A percentile compares a stretch with the other conserved stretches of the same genome.
Evolutionary conservation across 2,113 vertebrate species (phyloP).

Genomic region (Gallinago media): DNA sequence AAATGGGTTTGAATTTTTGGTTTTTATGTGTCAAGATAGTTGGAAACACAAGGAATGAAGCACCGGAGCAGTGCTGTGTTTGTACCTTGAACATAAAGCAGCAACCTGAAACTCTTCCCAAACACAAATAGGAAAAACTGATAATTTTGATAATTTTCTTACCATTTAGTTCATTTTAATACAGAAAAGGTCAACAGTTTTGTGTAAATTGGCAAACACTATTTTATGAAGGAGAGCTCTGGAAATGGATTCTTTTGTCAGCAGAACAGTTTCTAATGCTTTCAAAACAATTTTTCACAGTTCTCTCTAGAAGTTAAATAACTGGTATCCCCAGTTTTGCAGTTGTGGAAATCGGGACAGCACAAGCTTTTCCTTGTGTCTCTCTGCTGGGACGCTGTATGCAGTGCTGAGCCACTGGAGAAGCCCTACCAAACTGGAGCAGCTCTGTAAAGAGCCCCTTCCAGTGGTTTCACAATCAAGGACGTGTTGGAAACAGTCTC

Average conservation of each 20-base stretch:
- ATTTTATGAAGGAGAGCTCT: neutral
- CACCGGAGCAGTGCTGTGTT: neutral
- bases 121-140: neutral
- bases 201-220: neutral
- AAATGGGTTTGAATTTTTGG: neutral
- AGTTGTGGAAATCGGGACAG: neutral
- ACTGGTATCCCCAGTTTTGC: neutral
- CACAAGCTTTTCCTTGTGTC: neutral
- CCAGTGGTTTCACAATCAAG: neutral
- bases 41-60: neutral
- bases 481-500: neutral
- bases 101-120: neutral
- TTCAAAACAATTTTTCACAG: neutral
- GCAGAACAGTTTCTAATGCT: neutral
- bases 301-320: neutral
- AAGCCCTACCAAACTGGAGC: accelerated
- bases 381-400: neutral
- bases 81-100: neutral
- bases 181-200: neutral
- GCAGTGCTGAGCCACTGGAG: neutral
- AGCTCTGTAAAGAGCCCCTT: neutral
- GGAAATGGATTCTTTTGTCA: neutral
- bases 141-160: neutral
- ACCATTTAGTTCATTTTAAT: neutral
- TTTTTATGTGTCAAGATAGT: neutral